Conservation (phyloP, 2,888 invertebrate species). For the Endomychus coccineus region DNA sequence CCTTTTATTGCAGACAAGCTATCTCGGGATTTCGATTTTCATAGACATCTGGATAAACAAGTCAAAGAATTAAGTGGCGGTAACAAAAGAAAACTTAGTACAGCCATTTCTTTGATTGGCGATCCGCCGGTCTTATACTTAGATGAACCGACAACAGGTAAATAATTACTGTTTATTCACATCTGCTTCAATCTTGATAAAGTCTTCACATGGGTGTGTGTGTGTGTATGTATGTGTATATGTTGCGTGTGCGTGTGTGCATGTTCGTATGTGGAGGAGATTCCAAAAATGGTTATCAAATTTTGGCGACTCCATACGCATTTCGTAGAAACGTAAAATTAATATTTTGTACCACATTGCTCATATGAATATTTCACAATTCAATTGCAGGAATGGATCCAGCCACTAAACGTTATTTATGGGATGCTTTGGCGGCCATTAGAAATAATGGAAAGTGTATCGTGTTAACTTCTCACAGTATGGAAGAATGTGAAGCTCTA, state of each 20-base stretch:
- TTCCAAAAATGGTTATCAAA: too few species aligned
- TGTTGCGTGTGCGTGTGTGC: neutral
- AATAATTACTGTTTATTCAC: conserved; percentile 8
- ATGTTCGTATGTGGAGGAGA: too few species aligned
- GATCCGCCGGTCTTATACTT: conserved; percentile 49
- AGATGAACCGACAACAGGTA: conserved; percentile 51
- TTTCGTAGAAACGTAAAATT: neutral
- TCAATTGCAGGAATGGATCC: conserved; percentile 62
- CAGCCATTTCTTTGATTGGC: conserved; percentile 50
- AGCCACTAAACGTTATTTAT: conserved; percentile 70
- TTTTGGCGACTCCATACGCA: neutral
- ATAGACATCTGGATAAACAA: conserved; percentile 43
- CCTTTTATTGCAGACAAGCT: conserved; percentile 35
- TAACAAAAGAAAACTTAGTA: conserved; percentile 51
- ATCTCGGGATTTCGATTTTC: conserved; percentile 42
- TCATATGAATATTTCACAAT: neutral
- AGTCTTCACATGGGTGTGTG: neutral
- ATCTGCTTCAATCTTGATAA: neutral
- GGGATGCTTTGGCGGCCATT: conserved; percentile 65
- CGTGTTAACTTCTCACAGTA: conserved; percentile 77
- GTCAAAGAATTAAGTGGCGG: conserved; percentile 47
- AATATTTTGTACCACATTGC: neutral
- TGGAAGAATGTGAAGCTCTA: conserved; percentile 82
- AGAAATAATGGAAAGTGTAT: conserved; percentile 66
- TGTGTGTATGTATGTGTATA: neutral